phyloP scores from a whole-genome alignment of 2,797 vertebrate species.

The Naso thynnoides region DNA sequence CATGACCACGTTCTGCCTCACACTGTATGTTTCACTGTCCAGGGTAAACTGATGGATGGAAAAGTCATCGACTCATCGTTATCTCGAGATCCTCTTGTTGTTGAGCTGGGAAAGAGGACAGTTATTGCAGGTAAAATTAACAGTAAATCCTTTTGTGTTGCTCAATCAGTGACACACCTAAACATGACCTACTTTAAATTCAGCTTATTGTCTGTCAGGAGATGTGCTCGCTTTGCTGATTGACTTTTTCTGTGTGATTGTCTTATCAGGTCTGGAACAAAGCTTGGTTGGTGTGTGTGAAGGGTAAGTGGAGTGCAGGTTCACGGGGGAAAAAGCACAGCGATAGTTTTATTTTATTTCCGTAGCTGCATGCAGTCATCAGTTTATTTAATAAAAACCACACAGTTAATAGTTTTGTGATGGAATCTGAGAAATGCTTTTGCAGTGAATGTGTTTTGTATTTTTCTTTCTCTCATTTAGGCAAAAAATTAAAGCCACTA shows the following conservation, averaged over 20 bases:
- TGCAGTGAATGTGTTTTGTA: constrained; percentile 3
- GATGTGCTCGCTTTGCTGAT: constrained; percentile 26
- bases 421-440: constrained; percentile 15
- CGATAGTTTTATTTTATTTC: neutral
- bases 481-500: constrained; percentile 94
- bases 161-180: neutral
- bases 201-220: neutral
- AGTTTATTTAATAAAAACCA: neutral
- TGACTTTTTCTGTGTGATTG: constrained; percentile 41
- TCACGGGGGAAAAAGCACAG: neutral
- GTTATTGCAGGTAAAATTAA: constrained; percentile 91
- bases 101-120: constrained; percentile 95
- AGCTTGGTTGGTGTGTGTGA: constrained; percentile 94
- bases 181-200: constrained; percentile 3
- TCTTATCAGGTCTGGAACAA: constrained; percentile 91
- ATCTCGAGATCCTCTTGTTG: constrained; percentile 91
- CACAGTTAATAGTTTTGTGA: neutral
- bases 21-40: constrained; percentile 23
- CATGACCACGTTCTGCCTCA: neutral
- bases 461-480: constrained; percentile 73
- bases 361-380: neutral
- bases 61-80: constrained; percentile 93
- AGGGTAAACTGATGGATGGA: constrained; percentile 94
- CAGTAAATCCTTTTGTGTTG: neutral
- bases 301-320: constrained; percentile 87